Evolutionary conservation across 2,797 vertebrate species (phyloP).

Genomic region (Chiloscyllium punctatum): DNA sequence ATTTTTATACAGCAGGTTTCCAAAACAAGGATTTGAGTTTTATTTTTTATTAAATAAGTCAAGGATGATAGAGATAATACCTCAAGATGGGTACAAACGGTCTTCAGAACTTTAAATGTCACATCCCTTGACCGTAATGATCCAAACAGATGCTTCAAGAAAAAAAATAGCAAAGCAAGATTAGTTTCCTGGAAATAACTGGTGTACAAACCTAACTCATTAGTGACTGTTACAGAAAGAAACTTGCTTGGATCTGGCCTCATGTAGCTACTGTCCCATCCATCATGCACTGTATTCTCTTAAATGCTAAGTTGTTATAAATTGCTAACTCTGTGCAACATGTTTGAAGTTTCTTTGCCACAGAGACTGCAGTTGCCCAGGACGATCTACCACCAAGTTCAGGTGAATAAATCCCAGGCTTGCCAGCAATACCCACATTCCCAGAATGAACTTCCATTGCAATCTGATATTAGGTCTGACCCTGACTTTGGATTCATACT

Average conservation of each 20-base stretch:
- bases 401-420: neutral
- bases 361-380: neutral
- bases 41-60: neutral
- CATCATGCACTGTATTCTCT: neutral
- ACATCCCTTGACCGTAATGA: conserved; percentile 69
- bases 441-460: neutral
- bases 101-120: conserved; percentile 67
- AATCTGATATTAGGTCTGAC: neutral
- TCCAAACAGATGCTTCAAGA: conserved; percentile 67
- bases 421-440: neutral
- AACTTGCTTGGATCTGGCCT: neutral
- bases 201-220: neutral
- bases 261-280: neutral
- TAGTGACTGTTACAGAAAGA: neutral
- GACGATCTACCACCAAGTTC: neutral
- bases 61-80: conserved; percentile 45
- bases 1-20: neutral
- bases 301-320: neutral
- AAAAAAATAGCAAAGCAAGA: conserved; percentile 8
- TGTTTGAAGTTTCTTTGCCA: neutral
- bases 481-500: neutral
- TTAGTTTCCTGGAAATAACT: neutral
- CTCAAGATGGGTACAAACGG: conserved; percentile 66
- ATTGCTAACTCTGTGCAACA: neutral
- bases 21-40: neutral